Percentiles rank a stretch among this genome's conserved stretches.
These are phyloP conservation scores for Artibeus lituratus DNA, from an alignment of 2,797 vertebrate species.

Conservation along the genomic window DNA sequence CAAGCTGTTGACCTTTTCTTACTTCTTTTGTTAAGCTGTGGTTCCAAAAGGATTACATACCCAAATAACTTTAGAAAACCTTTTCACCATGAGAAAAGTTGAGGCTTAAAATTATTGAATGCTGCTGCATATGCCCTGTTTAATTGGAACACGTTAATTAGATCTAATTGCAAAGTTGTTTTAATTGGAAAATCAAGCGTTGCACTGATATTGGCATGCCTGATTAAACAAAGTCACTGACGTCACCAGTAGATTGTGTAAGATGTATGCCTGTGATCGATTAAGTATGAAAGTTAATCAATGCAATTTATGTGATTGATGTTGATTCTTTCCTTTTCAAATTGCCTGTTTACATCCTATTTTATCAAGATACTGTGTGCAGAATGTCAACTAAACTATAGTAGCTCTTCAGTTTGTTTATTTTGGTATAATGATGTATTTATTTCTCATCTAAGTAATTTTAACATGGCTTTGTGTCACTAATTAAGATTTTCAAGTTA, in stretches of 20 bases:
- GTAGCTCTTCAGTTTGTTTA: slow-evolving; percentile 69
- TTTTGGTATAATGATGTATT: slow-evolving; percentile 74
- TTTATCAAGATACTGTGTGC: slow-evolving; percentile 63
- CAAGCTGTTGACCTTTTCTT: slow-evolving; percentile 57
- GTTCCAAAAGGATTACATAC: slow-evolving; percentile 63
- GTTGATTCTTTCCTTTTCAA: slow-evolving; percentile 75
- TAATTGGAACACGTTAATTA: slow-evolving; percentile 68
- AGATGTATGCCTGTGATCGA: slow-evolving; percentile 71
- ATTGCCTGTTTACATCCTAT: slow-evolving; percentile 61
- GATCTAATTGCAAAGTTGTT: slow-evolving; percentile 75
- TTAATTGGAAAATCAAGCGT: slow-evolving; percentile 70
- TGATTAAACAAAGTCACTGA: slow-evolving; percentile 69
- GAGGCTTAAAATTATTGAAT: slow-evolving; percentile 52
- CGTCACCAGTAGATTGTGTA: slow-evolving; percentile 73
- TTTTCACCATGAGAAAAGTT: slow-evolving; percentile 47
- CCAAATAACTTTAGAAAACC: slow-evolving; percentile 69
- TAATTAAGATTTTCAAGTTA: slow-evolving; percentile 76
- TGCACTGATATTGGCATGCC: slow-evolving; percentile 57
- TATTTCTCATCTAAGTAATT: slow-evolving; percentile 70
- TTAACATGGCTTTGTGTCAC: slow-evolving; percentile 68
- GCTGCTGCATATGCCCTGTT: slow-evolving; percentile 63
- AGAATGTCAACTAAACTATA: slow-evolving; percentile 67
- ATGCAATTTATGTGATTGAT: slow-evolving; percentile 76
- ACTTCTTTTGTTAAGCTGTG: slow-evolving; percentile 41
- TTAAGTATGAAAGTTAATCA: slow-evolving; percentile 78